Percentiles rank a stretch among this genome's conserved stretches.
phyloP scores from a whole-genome alignment of 2,888 invertebrate species.

The Sesamia inferens region DNA sequence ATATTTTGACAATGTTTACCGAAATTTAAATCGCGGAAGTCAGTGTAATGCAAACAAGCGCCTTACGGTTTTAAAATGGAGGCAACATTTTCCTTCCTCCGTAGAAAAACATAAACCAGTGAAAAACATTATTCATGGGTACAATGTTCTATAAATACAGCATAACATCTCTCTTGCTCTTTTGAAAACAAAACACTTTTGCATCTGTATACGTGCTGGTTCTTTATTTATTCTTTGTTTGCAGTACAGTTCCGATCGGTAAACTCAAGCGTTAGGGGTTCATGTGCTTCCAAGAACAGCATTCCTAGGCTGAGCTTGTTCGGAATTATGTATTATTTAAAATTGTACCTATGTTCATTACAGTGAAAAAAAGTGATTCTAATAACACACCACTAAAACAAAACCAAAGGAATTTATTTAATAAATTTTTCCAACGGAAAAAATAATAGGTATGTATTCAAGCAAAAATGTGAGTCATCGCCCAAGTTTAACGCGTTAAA shows the following conservation, averaged over 20 bases:
- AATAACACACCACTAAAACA: constrained; percentile 25
- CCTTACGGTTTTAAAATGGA: constrained; percentile 46
- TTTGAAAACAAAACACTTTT: constrained; percentile 26
- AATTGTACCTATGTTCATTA: too few relatives aligned
- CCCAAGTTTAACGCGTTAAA: constrained; percentile 68
- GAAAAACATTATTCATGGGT: constrained; percentile 47
- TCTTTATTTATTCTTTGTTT: neutral
- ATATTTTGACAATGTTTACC: constrained; percentile 21
- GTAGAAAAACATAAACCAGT: constrained; percentile 48
- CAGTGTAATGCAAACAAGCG: constrained; percentile 49
- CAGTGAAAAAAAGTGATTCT: neutral
- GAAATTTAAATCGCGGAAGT: constrained; percentile 49
- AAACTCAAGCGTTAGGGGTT: neutral
- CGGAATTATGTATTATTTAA: too few relatives aligned
- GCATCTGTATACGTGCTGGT: constrained; percentile 9
- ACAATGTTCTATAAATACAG: constrained; percentile 39
- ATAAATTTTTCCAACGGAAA: constrained; percentile 41
- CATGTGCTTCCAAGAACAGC: neutral
- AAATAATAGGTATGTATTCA: constrained; percentile 56
- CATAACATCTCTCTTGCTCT: constrained; percentile 35
- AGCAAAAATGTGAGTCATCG: constrained; percentile 69
- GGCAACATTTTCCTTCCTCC: constrained; percentile 43
- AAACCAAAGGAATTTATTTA: constrained; percentile 53
- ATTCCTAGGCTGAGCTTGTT: neutral
- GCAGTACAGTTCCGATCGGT: neutral